Evolutionary conservation across 92 coral and sea anemone species (phyloP).

Genomic region (Porites cylindrica): DNA sequence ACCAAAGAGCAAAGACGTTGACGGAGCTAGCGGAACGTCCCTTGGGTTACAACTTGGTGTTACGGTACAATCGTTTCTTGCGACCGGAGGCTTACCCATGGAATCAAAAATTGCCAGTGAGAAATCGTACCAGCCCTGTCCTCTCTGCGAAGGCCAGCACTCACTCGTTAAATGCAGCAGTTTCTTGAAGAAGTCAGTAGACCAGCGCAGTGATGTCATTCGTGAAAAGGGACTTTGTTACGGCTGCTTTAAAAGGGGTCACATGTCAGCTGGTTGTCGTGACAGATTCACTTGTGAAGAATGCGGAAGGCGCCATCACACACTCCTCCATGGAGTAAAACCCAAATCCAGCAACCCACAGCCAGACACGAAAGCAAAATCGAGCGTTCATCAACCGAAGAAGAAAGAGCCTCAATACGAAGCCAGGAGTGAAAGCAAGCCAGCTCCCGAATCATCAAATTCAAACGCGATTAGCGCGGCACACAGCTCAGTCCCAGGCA

Average conservation of each 20-base stretch:
- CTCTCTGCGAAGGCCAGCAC: no score
- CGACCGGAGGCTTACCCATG: no score
- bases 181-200: no score
- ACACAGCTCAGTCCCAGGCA: background rate
- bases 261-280: background rate
- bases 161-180: no score
- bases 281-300: slow-evolving; percentile 53
- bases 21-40: no score
- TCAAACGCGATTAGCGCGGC: background rate
- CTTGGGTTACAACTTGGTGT: no score
- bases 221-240: slow-evolving; percentile 9
- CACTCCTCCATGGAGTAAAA: slow-evolving; percentile 64
- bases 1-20: no score
- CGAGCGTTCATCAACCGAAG: no score
- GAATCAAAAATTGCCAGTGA: no score
- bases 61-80: no score
- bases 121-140: no score
- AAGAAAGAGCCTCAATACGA: background rate
- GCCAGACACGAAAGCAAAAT: background rate
- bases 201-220: no score
- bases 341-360: slow-evolving; percentile 8
- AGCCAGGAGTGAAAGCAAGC: background rate
- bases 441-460: background rate
- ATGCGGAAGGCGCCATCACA: slow-evolving; percentile 73
- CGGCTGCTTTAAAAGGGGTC: slow-evolving; percentile 47